These are phyloP conservation scores for Siphonodentalium dalli DNA, from an alignment of 2,888 invertebrate genomes.

Conservation along the genomic window DNA sequence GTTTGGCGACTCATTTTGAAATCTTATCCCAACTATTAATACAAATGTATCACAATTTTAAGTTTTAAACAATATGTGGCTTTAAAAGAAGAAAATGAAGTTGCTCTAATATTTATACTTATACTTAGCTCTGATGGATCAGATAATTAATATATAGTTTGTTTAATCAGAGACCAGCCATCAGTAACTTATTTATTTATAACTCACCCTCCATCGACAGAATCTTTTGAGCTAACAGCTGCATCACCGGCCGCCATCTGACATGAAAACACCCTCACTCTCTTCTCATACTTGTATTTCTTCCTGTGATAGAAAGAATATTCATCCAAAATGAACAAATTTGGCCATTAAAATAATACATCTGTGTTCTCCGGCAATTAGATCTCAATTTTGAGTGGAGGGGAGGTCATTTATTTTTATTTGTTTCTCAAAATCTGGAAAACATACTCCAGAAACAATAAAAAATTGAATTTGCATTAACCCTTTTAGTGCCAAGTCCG, in stretches of 20 bases:
- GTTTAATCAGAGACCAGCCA: neutral
- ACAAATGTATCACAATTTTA: no score
- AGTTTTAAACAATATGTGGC: no score
- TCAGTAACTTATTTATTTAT: neutral
- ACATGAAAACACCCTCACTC: slow-evolving; percentile 59
- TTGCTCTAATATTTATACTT: neutral
- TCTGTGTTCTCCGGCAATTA: no score
- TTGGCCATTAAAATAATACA: neutral
- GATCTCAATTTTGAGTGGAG: no score
- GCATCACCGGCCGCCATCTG: slow-evolving; percentile 43
- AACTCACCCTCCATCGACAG: slow-evolving; percentile 43
- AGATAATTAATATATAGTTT: neutral
- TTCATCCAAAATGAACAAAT: neutral
- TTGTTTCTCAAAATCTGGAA: no score
- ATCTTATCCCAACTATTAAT: no score
- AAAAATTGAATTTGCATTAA: no score
- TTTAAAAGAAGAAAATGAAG: no score
- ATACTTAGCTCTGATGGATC: neutral
- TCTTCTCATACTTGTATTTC: slow-evolving; percentile 62
- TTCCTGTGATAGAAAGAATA: slow-evolving; percentile 62
- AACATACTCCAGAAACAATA: no score
- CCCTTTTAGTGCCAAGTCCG: no score
- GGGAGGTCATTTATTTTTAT: no score
- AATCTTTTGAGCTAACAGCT: slow-evolving; percentile 50
- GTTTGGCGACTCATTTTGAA: no score